Percentiles rank a stretch among this genome's conserved stretches.
Evolutionary conservation across 2,888 invertebrate genomes (phyloP).

Genomic region (Crocallis elinguaria): DNA sequence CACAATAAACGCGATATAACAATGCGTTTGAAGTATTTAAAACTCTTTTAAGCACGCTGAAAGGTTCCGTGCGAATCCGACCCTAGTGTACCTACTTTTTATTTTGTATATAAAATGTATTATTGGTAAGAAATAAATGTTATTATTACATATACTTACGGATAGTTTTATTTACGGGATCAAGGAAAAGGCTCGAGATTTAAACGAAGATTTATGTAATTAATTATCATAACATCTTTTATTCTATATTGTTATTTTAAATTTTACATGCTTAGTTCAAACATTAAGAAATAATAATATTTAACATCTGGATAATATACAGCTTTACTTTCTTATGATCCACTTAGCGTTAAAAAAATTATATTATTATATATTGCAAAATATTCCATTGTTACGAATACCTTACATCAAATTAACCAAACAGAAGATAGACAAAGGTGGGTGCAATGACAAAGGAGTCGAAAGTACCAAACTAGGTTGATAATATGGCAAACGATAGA

Average conservation of each 20-base stretch:
- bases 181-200: slow-evolving; percentile 64
- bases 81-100: slow-evolving; percentile 34
- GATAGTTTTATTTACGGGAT: slow-evolving; percentile 34
- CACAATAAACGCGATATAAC: too few species aligned
- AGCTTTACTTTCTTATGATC: slow-evolving; percentile 76
- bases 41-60: too few species aligned
- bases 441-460: slow-evolving; percentile 53
- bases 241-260: slow-evolving; percentile 85
- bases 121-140: slow-evolving; percentile 54
- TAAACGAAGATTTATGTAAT: slow-evolving; percentile 82
- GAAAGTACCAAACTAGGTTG: slow-evolving; percentile 48
- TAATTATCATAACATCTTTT: slow-evolving; percentile 85
- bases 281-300: slow-evolving; percentile 84
- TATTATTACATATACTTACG: slow-evolving; percentile 43
- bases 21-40: too few species aligned
- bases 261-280: slow-evolving; percentile 85
- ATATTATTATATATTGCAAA: slow-evolving; percentile 79
- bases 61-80: too few species aligned
- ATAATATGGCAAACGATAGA: slow-evolving; percentile 69
- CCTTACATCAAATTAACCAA: slow-evolving; percentile 53
- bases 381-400: slow-evolving; percentile 81
- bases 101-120: slow-evolving; percentile 59
- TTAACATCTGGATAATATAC: slow-evolving; percentile 84
- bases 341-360: slow-evolving; percentile 74
- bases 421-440: slow-evolving; percentile 53